Conservation (phyloP, 1,140 invertebrate species). For the Atopsyche davidsoni region DNA sequence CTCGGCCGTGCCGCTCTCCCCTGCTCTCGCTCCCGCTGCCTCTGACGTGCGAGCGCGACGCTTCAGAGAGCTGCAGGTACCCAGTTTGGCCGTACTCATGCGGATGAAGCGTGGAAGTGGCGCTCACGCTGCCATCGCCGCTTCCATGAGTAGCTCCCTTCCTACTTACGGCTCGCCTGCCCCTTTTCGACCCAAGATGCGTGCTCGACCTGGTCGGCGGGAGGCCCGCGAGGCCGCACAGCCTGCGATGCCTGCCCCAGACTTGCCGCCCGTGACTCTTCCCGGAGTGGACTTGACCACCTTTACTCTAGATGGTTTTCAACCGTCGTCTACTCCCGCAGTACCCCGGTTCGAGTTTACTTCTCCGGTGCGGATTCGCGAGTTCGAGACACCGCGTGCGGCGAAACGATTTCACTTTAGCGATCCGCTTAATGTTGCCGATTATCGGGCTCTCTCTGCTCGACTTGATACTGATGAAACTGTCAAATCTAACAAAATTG, state of each 20-base stretch:
- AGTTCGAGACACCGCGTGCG: not conserved
- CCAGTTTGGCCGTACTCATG: conserved; percentile 22
- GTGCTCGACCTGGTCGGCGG: not conserved
- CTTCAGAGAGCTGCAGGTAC: conserved; percentile 15
- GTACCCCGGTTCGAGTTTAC: conserved; percentile 18
- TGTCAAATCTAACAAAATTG: not conserved
- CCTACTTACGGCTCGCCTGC: not conserved
- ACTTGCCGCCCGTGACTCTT: conserved; percentile 6
- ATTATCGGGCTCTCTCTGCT: not conserved
- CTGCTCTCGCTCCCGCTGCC: conserved; percentile 1
- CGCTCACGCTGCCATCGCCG: conserved; percentile 18
- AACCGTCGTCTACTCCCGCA: not conserved
- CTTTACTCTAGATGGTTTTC: conserved; percentile 8
- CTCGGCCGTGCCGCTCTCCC: conserved; percentile 1
- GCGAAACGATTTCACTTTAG: conserved; percentile 23
- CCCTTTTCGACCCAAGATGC: not conserved
- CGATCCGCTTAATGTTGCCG: conserved; percentile 19
- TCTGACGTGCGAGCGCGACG: not conserved
- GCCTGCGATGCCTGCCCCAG: conserved; percentile 10
- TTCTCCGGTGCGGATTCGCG: conserved; percentile 5
- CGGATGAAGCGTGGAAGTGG: conserved; percentile 16
- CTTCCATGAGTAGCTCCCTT: conserved; percentile 18
- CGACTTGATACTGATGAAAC: not conserved
- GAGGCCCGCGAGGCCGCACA: conserved; percentile 8
- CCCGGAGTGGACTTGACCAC: not conserved